phyloP scores from a whole-genome alignment of 2,888 invertebrate genomes.

The Drosophila pegasa region DNA sequence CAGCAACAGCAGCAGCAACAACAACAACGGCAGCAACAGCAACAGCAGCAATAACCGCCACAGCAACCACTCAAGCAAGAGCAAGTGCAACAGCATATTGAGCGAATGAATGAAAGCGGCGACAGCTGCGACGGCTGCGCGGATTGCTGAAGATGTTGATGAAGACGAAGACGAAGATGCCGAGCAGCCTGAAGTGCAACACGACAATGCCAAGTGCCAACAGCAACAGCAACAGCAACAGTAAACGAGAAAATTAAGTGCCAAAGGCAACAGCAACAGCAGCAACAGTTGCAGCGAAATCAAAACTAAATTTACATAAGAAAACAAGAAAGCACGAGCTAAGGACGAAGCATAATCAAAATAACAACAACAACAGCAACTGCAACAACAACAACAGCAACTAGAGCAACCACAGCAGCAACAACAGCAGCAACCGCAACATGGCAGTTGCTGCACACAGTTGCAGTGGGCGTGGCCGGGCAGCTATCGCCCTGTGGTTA shows the following conservation, averaged over 20 bases:
- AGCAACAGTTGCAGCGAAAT: constrained; percentile 38
- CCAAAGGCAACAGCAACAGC: constrained; percentile 50
- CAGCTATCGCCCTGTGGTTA: constrained; percentile 38
- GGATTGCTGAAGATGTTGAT: constrained; percentile 49
- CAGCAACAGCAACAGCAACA: constrained; percentile 30
- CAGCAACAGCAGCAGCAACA: constrained; percentile 25
- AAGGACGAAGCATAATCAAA: constrained; percentile 39
- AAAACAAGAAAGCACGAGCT: constrained; percentile 31
- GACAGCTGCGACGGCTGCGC: constrained; percentile 49
- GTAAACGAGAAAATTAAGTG: constrained; percentile 56
- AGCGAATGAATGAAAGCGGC: constrained; percentile 58
- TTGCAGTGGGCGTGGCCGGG: constrained; percentile 37
- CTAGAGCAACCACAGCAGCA: constrained; percentile 1
- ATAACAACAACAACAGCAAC: constrained; percentile 20
- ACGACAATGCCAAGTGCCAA: constrained; percentile 62
- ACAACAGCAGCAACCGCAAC: constrained; percentile 23
- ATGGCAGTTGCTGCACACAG: constrained; percentile 52
- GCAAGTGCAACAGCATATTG: constrained; percentile 37
- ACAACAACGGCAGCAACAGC: constrained; percentile 31
- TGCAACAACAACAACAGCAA: constrained; percentile 10
- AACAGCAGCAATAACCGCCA: constrained; percentile 22
- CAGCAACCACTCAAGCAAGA: constrained; percentile 25
- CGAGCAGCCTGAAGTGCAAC: constrained; percentile 52
- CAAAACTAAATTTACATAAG: constrained; percentile 64
- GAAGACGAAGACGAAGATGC: constrained; percentile 45